Evolutionary conservation across 2,888 invertebrate species (phyloP).

Genomic region (Thyatira batis): DNA sequence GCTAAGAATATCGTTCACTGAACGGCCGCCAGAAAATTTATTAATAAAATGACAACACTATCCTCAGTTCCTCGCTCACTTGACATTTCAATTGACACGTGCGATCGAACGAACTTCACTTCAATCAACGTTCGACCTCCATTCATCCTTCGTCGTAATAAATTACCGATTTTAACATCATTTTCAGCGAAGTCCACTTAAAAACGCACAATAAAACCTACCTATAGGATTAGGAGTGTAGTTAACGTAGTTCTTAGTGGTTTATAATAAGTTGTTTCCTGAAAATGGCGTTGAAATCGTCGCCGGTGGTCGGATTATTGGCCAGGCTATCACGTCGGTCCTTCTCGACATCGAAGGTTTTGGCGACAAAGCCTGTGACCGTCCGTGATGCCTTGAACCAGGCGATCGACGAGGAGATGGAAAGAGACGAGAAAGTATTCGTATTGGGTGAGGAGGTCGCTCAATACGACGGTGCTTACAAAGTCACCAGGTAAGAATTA

Average conservation of each 20-base stretch:
- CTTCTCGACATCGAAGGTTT: slow-evolving; percentile 67
- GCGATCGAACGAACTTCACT: slow-evolving; percentile 26
- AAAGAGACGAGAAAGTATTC: slow-evolving; percentile 94
- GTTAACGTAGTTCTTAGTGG: slow-evolving; percentile 32
- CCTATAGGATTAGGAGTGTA: slow-evolving; percentile 35
- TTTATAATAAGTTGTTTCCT: slow-evolving; percentile 35
- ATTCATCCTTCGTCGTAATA: slow-evolving; percentile 70
- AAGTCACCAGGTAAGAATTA: slow-evolving; percentile 86
- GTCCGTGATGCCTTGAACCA: slow-evolving; percentile 98
- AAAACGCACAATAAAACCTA: slow-evolving; percentile 36
- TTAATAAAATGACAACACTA: no score
- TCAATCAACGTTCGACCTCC: slow-evolving; percentile 62
- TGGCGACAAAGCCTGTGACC: slow-evolving; percentile 87
- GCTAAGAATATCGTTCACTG: no score
- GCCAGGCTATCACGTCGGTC: slow-evolving; percentile 61
- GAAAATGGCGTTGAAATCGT: slow-evolving; percentile 77
- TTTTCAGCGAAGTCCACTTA: slow-evolving; percentile 47
- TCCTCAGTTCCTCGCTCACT: background rate
- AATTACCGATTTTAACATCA: slow-evolving; percentile 53
- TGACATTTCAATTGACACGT: slow-evolving; percentile 12
- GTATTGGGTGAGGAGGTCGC: slow-evolving; percentile 98
- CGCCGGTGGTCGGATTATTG: slow-evolving; percentile 63
- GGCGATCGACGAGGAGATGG: slow-evolving; percentile 98
- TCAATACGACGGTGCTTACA: slow-evolving; percentile 98
- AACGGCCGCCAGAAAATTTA: no score